A percentile compares a stretch with the other conserved stretches of the same genome.
Evolutionary conservation across 2,113 vertebrate genomes (phyloP).

Genomic region (Anoura caudifer): DNA sequence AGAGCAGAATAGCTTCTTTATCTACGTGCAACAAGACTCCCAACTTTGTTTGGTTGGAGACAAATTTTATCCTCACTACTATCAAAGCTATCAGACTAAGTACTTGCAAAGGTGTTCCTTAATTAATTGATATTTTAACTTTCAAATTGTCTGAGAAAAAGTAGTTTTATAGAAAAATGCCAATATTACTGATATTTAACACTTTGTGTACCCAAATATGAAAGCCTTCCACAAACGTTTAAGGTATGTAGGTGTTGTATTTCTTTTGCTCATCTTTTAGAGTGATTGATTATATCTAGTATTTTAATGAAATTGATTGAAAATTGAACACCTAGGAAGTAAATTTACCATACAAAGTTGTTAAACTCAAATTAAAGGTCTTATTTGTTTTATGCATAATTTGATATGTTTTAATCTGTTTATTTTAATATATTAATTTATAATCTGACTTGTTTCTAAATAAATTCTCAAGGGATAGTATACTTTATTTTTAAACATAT

Average conservation of each 20-base stretch:
- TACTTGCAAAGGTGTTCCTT: neutral
- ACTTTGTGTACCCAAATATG: neutral
- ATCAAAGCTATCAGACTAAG: neutral
- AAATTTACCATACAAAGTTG: neutral
- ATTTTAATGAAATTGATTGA: neutral
- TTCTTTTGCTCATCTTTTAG: neutral
- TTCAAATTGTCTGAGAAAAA: neutral
- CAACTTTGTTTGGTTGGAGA: neutral
- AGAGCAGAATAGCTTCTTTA: conserved; percentile 50
- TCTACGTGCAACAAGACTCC: conserved; percentile 8
- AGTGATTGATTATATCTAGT: neutral
- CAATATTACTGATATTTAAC: neutral
- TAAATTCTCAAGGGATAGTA: neutral
- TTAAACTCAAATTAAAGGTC: neutral
- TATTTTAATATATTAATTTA: neutral
- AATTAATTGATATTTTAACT: neutral
- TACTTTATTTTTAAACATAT: neutral
- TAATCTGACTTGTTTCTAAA: neutral
- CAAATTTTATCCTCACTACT: neutral
- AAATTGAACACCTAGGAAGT: neutral
- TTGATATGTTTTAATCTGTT: neutral
- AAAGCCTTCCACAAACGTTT: neutral
- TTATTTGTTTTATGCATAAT: neutral
- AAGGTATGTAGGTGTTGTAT: accelerated
- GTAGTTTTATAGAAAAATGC: neutral